These are phyloP conservation scores for Sprattus sprattus DNA, from an alignment of 2,113 vertebrate species.

Conservation along the genomic window DNA sequence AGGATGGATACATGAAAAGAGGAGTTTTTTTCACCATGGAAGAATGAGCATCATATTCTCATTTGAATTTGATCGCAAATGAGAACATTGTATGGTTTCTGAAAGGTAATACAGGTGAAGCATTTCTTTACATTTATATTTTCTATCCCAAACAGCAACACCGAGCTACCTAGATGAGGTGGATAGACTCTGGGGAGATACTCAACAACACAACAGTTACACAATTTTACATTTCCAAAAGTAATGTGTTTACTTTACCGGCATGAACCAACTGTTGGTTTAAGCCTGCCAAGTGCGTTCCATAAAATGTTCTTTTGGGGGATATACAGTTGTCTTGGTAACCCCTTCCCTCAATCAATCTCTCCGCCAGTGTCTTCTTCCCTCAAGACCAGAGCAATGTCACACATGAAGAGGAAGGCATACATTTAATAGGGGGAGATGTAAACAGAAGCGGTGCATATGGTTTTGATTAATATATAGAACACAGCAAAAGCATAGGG, in stretches of 20 bases:
- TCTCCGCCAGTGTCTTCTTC: conserved; percentile 8
- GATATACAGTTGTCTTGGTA: conserved; percentile 8
- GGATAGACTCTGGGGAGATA: not conserved
- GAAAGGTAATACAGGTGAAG: not conserved
- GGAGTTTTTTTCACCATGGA: not conserved
- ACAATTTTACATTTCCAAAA: not conserved
- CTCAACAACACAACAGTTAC: not conserved
- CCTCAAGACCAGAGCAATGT: not conserved
- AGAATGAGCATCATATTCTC: not conserved
- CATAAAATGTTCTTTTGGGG: not conserved
- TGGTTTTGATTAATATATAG: conserved; percentile 4
- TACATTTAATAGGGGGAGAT: not conserved
- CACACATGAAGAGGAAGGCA: not conserved
- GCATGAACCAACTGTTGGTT: not conserved
- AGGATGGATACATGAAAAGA: not conserved
- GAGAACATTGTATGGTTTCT: not conserved
- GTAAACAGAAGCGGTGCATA: not conserved
- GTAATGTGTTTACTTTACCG: not conserved
- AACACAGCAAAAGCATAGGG: not conserved
- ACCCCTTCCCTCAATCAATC: not conserved
- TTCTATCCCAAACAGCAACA: not conserved
- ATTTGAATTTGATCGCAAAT: not conserved
- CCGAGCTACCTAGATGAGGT: not conserved
- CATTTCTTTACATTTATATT: not conserved
- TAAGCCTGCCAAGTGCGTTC: not conserved